Conservation (phyloP, 2,797 vertebrate genomes). For the Megaceryle alcyon region DNA sequence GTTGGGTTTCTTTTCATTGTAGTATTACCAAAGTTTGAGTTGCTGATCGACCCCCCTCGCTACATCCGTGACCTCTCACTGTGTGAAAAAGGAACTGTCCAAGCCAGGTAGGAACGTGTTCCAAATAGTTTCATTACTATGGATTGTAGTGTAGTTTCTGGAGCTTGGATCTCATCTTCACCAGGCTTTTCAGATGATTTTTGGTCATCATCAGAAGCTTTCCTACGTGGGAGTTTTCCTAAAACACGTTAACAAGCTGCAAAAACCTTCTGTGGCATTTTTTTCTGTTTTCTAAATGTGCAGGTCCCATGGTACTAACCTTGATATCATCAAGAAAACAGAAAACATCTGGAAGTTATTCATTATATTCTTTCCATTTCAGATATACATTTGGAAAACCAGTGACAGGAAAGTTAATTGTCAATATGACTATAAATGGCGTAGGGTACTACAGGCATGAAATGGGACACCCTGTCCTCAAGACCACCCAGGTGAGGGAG, state of each 20-base stretch:
- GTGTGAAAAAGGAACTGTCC: slow-evolving; percentile 87
- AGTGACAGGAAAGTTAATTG: slow-evolving; percentile 85
- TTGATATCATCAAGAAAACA: not conserved
- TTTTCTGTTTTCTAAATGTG: not conserved
- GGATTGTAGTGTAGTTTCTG: not conserved
- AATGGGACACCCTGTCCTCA: slow-evolving; percentile 89
- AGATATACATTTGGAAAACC: slow-evolving; percentile 96
- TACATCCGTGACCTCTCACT: slow-evolving; percentile 87
- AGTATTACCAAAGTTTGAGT: slow-evolving; percentile 92
- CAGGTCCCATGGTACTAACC: not conserved
- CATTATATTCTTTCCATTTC: not conserved
- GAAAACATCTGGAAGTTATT: not conserved
- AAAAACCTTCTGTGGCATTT: not conserved
- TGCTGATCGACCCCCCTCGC: slow-evolving; percentile 85
- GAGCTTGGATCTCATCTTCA: not conserved
- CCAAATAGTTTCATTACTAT: not conserved
- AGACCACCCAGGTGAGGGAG: slow-evolving; percentile 86
- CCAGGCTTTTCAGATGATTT: not conserved
- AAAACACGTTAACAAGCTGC: not conserved
- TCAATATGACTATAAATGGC: slow-evolving; percentile 94
- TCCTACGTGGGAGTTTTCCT: not conserved
- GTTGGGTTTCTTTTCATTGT: not conserved
- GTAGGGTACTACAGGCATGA: slow-evolving; percentile 95
- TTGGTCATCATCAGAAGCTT: not conserved
- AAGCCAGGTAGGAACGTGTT: slow-evolving; percentile 81